These are phyloP conservation scores for Pterocles gutturalis DNA, from an alignment of 2,113 vertebrate species.

Conservation along the genomic window DNA sequence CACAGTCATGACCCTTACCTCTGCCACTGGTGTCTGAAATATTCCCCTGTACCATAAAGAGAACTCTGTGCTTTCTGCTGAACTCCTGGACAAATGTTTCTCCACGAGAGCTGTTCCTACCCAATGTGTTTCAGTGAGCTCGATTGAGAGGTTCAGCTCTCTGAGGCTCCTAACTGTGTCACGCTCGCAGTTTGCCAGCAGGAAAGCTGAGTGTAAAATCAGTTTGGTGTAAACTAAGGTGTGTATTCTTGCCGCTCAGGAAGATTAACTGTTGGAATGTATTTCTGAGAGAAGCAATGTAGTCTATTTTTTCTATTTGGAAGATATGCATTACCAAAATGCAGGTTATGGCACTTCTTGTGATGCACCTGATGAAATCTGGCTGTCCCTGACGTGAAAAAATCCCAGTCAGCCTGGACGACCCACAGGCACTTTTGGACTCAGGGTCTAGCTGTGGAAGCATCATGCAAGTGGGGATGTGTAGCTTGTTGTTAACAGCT, in stretches of 20 bases:
- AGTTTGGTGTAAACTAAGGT: neutral
- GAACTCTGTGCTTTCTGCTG: neutral
- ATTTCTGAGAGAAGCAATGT: neutral
- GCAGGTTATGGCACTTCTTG: neutral
- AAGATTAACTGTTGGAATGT: neutral
- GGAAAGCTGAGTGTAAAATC: neutral
- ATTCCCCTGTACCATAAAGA: neutral
- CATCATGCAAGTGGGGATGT: neutral
- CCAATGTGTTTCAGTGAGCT: neutral
- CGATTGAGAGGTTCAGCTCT: neutral
- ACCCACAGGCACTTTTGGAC: neutral
- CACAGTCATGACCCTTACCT: neutral
- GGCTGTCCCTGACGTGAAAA: neutral
- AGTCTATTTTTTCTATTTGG: neutral
- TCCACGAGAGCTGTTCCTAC: neutral
- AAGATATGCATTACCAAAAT: neutral
- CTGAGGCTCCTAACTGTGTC: neutral
- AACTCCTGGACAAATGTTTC: neutral
- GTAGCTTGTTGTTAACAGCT: neutral
- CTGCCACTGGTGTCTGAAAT: neutral
- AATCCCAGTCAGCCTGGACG: neutral
- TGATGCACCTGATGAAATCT: neutral
- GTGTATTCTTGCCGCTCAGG: neutral
- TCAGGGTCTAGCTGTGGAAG: neutral
- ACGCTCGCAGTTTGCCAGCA: neutral